Base-by-base conservation (phyloP, 64 coral and sea anemone species). In the Dendrophyllia cribrosa region DNA sequence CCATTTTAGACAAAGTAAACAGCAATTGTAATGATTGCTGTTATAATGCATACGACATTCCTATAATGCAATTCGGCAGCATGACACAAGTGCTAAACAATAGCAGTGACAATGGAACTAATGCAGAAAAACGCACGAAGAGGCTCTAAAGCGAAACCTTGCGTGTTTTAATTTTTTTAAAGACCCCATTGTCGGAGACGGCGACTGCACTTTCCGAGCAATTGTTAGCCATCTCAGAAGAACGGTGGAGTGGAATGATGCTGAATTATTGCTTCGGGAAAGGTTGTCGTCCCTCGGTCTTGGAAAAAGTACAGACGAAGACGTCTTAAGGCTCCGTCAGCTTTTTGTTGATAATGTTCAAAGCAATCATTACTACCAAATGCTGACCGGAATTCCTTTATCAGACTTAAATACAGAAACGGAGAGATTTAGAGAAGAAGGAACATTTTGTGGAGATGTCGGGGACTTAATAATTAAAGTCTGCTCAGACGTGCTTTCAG, bases 391-490 rank as follows among this genome's bases (percentile, higher is more conserved):
- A 49, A 66, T 59, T 62, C 59, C 70, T 73, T 64, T 4, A 76
- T 6, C 6, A 9, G 78, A 82, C 3, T 2, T 82, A 59, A 82
- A 82, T 49, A 34, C 51, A 3, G 71, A 92, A 47, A 74, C 59
- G 8, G 68, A 64, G 44, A 85, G 82, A 80, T 92, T 92, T 80
- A 49, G 77, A 48, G 59, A 75, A 24, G 67, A 58, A 26, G 71
- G 71, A 34, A 55, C 71, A 82, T 85, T 92, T 43, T 74, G 20
- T 19, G 67, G 79, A 67, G 71, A 76, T 51, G 59, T 95, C 9
- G 93, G 93, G 7, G 92, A 94, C 43, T 72, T 94, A 55, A 70
- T 43, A 2, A 71, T 89, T 21, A 63, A 55, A 56, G 86, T 75
- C 5, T 86, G 78, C 69, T 74, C 59, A 3, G 76, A 85, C 49